Evolutionary conservation across 2,888 invertebrate species (phyloP), one percentile per base, ranked within the genome.

Genomic region (Drosophila pullipes): DNA sequence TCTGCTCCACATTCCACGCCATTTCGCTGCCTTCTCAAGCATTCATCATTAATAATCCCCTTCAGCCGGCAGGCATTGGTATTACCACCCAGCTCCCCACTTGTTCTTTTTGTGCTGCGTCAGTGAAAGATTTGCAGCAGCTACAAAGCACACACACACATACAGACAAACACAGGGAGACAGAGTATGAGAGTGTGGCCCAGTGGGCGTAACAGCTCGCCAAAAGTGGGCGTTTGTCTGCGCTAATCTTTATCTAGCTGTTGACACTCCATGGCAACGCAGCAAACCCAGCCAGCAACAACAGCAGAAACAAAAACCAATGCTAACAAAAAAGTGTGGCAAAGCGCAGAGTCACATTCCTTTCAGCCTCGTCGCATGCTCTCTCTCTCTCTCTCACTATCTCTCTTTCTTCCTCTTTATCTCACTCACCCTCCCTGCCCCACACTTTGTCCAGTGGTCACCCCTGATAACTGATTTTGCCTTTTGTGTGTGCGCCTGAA

Each of bases 171-270:
- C 30, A 49, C 30, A 47, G 47, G 47, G 47, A 44, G 25, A n/a
- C 25, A 16, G 28, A 25, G 64, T 69, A 58, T 57, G 73, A 76
- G 78, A 77, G 81, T 78, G 79, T 78, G 84, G 78, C 74, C 73
- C 82, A 78, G 86, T 85, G 85, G 86, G 86, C 89, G 89, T 76
- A 81, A 74, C 78, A 78, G 81, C 69, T 58, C 81, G 75, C 81
- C 78, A 82, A 88, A 90, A 90, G 89, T 88, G 90, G 89, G 86
- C 84, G 89, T 88, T 81, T 86, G 89, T 86, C 90, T 86, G 81
- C 76, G 83, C 85, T 90, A 90, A 90, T 90, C 90, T 91, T 90
- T 90, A 90, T 90, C 91, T 91, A 80, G 84, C 82, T 88, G 91
- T 91, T 91, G 91, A 90, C 91, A 91, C 90, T 90, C 91, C 77